A percentile compares a stretch with the other conserved stretches of the same genome.
Evolutionary conservation across 2,797 vertebrate genomes (phyloP).

Genomic region (Myiothlypis coronata): DNA sequence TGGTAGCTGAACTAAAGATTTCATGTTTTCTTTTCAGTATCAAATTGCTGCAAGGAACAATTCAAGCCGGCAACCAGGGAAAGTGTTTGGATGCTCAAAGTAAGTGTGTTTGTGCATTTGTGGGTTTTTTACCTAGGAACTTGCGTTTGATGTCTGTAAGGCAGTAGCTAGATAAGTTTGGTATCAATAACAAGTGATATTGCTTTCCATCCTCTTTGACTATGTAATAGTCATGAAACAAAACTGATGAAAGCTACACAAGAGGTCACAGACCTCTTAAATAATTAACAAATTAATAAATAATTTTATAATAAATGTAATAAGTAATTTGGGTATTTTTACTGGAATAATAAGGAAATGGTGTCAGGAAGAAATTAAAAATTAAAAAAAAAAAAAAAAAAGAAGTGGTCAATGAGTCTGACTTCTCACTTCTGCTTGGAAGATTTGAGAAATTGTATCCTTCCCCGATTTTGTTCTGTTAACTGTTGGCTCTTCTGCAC

Average conservation of each 20-base stretch:
- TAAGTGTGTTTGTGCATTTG: constrained; percentile 42
- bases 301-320: neutral
- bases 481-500: neutral
- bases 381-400: too few relatives aligned
- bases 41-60: constrained; percentile 64
- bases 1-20: constrained; percentile 25
- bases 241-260: neutral
- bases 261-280: neutral
- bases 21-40: constrained; percentile 48
- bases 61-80: constrained; percentile 63
- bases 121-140: neutral
- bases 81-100: constrained; percentile 76
- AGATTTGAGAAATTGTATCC: neutral
- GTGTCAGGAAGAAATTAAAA: neutral
- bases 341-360: neutral
- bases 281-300: neutral
- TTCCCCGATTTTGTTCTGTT: neutral
- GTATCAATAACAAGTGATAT: neutral
- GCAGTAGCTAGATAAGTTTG: neutral
- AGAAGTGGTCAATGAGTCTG: neutral
- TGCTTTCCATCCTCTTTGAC: neutral
- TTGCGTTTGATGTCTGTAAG: neutral
- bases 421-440: neutral
- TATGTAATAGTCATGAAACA: neutral
- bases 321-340: neutral